Conservation (phyloP, 2,797 vertebrate genomes). For the Tarsius wallacei region DNA sequence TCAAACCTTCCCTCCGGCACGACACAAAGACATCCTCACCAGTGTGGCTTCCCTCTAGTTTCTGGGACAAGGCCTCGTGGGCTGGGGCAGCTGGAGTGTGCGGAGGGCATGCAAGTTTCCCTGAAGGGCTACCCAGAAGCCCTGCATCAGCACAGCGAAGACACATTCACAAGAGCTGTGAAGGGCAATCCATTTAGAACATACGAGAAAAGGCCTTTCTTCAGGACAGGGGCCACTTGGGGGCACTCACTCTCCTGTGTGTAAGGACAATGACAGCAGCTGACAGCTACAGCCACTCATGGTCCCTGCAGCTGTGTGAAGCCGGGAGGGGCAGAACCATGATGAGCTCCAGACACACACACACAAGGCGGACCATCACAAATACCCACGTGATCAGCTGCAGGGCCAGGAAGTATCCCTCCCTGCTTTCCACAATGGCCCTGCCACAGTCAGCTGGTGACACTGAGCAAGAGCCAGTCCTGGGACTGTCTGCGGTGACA, state of each 20-base stretch:
- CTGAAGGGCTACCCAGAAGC: neutral
- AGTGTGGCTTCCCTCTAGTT: neutral
- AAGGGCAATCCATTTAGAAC: neutral
- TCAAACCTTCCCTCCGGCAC: neutral
- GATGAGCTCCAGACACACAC: neutral
- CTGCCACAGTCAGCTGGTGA: neutral
- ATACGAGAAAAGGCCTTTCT: too few relatives aligned
- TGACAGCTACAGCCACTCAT: neutral
- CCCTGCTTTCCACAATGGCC: too few relatives aligned
- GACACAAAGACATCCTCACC: neutral
- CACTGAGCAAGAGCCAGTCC: neutral
- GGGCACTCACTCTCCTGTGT: neutral
- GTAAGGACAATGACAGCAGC: neutral
- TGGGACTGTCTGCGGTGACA: neutral
- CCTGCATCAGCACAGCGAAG: too few relatives aligned
- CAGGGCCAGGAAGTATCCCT: neutral
- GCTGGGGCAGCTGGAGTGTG: fast-evolving
- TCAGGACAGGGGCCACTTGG: fast-evolving
- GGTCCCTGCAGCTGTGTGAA: neutral
- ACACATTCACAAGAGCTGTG: neutral
- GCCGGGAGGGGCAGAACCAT: neutral
- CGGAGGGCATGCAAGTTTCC: fast-evolving
- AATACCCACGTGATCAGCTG: neutral
- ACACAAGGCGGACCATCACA: neutral
- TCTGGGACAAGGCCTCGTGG: neutral